Percentiles rank a stretch among this genome's conserved stretches.
phyloP scores from a whole-genome alignment of 2,797 vertebrate genomes.

The Pygocentrus nattereri region DNA sequence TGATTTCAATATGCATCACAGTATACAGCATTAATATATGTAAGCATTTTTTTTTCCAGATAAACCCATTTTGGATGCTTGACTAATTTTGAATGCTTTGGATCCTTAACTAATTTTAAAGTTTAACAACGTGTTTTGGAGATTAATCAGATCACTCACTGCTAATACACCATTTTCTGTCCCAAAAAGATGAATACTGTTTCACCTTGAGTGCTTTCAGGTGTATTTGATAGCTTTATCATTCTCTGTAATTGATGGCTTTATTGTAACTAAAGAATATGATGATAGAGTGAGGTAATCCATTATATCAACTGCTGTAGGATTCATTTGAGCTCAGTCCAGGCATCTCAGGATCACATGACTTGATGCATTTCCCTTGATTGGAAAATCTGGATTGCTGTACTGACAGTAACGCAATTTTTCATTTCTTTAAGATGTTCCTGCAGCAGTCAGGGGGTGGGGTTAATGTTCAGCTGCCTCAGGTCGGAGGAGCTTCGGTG shows the following conservation, averaged over 20 bases:
- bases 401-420: background rate
- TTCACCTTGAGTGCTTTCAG: background rate
- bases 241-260: background rate
- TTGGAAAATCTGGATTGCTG: slow-evolving; percentile 39
- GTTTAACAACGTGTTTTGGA: too few species aligned
- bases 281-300: background rate
- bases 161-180: background rate
- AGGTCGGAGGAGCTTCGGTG: slow-evolving; percentile 66
- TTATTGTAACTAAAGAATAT: background rate
- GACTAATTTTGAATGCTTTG: too few species aligned
- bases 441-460: slow-evolving; percentile 87
- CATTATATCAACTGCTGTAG: background rate
- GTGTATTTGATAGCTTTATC: background rate
- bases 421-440: slow-evolving; percentile 84
- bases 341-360: background rate
- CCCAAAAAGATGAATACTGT: too few species aligned
- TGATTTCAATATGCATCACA: too few species aligned
- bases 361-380: background rate
- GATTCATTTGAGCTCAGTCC: background rate
- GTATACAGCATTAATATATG: too few species aligned
- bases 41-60: too few species aligned
- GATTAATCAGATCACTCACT: too few species aligned
- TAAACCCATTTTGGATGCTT: too few species aligned
- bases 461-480: slow-evolving; percentile 89
- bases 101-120: too few species aligned